These are phyloP conservation scores for Ypsolopha scabrella DNA, from an alignment of 2,888 invertebrate species.

Conservation along the genomic window DNA sequence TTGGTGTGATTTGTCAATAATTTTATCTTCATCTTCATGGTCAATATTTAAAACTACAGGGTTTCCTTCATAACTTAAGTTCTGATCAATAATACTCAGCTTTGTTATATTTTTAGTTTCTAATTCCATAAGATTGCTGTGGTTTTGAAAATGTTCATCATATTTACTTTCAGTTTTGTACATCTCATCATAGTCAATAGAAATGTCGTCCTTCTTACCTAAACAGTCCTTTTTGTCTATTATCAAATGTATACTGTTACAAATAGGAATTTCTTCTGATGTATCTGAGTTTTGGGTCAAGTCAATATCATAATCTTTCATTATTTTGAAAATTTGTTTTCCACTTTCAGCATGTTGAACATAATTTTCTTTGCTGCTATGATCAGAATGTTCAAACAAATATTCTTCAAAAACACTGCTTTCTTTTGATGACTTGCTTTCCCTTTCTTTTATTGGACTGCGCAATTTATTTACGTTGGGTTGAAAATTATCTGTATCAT, in stretches of 20 bases:
- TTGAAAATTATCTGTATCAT: too few relatives aligned
- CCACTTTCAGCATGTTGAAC: background rate
- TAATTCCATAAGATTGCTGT: too few relatives aligned
- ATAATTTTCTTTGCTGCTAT: conserved; percentile 11
- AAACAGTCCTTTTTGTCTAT: conserved; percentile 16
- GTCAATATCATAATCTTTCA: conserved; percentile 23
- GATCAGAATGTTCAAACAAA: conserved; percentile 27
- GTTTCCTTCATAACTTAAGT: too few relatives aligned
- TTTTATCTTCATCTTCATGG: too few relatives aligned
- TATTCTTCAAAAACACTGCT: conserved; percentile 30
- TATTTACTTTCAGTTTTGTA: too few relatives aligned
- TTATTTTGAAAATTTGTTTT: conserved; percentile 5
- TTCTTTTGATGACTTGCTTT: background rate
- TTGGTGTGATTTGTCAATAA: too few relatives aligned
- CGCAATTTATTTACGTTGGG: background rate
- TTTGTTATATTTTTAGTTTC: too few relatives aligned
- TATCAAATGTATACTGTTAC: background rate
- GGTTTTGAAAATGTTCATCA: too few relatives aligned
- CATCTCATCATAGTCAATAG: conserved; percentile 52
- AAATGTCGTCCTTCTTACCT: conserved; percentile 35
- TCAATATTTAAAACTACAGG: too few relatives aligned
- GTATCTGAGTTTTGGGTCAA: conserved; percentile 33
- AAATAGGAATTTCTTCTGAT: background rate
- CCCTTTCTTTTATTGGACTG: background rate
- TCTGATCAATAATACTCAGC: too few relatives aligned